Conservation (phyloP, 2,113 vertebrate genomes). For the Deroptyus accipitrinus region DNA sequence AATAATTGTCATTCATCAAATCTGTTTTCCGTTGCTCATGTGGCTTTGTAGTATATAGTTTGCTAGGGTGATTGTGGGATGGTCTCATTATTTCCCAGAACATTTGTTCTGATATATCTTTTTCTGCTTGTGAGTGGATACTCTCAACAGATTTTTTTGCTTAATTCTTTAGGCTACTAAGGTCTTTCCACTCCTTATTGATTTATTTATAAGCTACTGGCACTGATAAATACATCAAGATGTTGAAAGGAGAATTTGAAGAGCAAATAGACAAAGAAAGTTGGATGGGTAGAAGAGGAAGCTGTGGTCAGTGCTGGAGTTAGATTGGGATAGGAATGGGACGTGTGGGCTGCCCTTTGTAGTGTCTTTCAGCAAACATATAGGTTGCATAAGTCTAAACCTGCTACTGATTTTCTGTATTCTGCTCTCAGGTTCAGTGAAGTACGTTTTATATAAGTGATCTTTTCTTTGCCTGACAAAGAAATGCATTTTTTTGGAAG, state of each 20-base stretch:
- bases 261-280: neutral
- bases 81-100: neutral
- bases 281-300: neutral
- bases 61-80: neutral
- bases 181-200: neutral
- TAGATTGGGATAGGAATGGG: neutral
- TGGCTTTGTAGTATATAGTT: neutral
- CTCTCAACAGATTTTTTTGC: neutral
- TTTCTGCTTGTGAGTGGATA: neutral
- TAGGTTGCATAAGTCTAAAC: neutral
- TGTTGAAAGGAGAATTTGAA: neutral
- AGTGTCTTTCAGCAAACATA: neutral
- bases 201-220: neutral
- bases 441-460: neutral
- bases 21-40: neutral
- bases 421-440: neutral
- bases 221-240: neutral
- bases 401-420: neutral
- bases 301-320: neutral
- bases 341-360: neutral
- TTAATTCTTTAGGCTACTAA: neutral
- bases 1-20: neutral
- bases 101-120: neutral
- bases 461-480: slow-evolving; percentile 30
- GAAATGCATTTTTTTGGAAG: neutral